Base-by-base conservation (phyloP, 2,888 invertebrate genomes). In the Tetranychus piercei region DNA sequence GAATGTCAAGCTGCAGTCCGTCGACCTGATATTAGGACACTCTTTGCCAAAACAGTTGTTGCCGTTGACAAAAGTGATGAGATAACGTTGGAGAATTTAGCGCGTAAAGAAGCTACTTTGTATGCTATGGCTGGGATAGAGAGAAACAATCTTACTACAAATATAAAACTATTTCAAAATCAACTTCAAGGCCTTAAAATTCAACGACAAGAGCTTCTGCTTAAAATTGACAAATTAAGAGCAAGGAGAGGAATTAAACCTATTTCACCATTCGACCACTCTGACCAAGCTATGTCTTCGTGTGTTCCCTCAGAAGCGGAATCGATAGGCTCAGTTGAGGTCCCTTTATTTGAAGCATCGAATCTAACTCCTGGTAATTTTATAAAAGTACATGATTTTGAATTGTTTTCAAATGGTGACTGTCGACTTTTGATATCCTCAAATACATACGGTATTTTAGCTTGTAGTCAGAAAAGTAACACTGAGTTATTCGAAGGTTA, bases 401-500 rank as follows among this genome's bases (percentile, higher is more conserved):
- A 66, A 20, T 20, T 66, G 20, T 20, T 20, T 6, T 18, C 66
- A 9, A 7, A 20, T 66, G 20, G 66, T 1, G 66, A 66, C 11
- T 20, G 20, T 66, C 66, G 66, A 9, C n/a, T 66, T 7, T 20
- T 66, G 6, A 11, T 20, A 6, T 66, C 66, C 7, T 66, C 66
- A 20, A 20, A 66, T 18, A 18, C 20, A 6, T 20, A 66, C 11
- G 11, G 11, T 66, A 20, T 66, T 20, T 66, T 66, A 66, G 66
- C 20, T 11, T 66, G 18, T 18, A 20, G n/a, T 20, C 66, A 66
- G 15, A 18, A 20, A 7, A 66, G 66, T 66, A 7, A 15, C 1
- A 66, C 6, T 1, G 6, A 11, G 1, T 34, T 34, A 34, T 92
- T 91, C 81, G 87, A 88, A 74, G 91, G 91, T 0, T 92, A 86